Evolutionary conservation across 2,113 vertebrate species (phyloP).

Genomic region (Seriola quinqueradiata): DNA sequence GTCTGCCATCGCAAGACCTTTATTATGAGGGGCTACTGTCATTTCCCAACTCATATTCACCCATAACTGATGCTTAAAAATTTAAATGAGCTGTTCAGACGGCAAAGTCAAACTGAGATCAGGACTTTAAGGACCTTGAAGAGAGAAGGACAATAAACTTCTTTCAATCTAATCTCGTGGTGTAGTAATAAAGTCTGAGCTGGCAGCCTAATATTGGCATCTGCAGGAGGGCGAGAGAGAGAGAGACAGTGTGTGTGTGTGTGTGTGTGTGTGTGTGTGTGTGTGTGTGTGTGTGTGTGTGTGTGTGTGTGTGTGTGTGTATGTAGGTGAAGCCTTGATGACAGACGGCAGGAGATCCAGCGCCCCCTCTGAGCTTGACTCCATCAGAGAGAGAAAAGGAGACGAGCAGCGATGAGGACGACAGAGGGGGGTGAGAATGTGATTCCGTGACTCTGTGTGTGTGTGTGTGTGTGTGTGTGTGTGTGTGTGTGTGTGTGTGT

Average conservation of each 20-base stretch:
- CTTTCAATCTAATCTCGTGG: slow-evolving; percentile 43
- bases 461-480: background rate
- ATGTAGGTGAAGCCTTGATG: slow-evolving; percentile 34
- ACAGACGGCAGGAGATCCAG: slow-evolving; percentile 50
- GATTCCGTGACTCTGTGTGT: slow-evolving; percentile 4
- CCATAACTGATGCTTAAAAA: background rate
- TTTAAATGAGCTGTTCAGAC: slow-evolving; percentile 9
- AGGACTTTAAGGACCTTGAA: slow-evolving; percentile 26
- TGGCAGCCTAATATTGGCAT: slow-evolving; percentile 27
- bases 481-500: slow-evolving; percentile 1
- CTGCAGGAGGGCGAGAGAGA: slow-evolving; percentile 18
- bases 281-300: background rate
- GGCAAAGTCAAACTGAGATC: slow-evolving; percentile 5
- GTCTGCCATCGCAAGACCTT: background rate
- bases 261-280: background rate
- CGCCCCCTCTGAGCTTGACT: slow-evolving; percentile 44
- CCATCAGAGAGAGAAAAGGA: slow-evolving; percentile 50
- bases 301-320: slow-evolving; percentile 29
- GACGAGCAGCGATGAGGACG: slow-evolving; percentile 36
- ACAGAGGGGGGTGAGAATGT: slow-evolving; percentile 34
- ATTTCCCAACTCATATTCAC: background rate
- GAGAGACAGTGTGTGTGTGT: background rate
- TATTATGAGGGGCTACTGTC: background rate
- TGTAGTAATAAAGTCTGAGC: slow-evolving; percentile 39
- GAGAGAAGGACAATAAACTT: slow-evolving; percentile 23